A percentile compares a stretch with the other conserved stretches of the same genome.
phyloP scores from a whole-genome alignment of 2,113 vertebrate species.

The Lipotes vexillifer region DNA sequence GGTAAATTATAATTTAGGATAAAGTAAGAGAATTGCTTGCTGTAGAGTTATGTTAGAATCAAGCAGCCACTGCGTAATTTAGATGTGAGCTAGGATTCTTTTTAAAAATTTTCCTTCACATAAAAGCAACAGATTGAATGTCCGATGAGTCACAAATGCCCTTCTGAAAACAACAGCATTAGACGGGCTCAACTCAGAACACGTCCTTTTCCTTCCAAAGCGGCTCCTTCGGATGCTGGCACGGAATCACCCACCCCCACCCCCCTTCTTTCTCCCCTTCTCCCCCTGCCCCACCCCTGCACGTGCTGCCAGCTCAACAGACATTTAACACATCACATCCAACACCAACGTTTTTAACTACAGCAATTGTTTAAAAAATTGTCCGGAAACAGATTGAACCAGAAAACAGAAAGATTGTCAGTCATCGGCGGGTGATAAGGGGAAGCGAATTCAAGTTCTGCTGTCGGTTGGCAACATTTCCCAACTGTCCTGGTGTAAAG shows the following conservation, averaged over 20 bases:
- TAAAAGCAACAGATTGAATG: background rate
- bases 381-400: background rate
- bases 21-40: constrained; percentile 6
- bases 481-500: background rate
- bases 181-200: no score
- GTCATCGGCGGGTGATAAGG: background rate
- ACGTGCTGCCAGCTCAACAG: background rate
- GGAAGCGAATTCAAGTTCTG: background rate
- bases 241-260: fast-evolving
- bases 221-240: background rate
- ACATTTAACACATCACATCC: fast-evolving
- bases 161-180: background rate
- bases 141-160: background rate
- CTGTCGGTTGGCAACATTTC: background rate
- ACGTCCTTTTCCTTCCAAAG: background rate
- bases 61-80: background rate
- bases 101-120: background rate
- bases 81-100: background rate
- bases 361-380: background rate
- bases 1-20: background rate
- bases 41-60: background rate
- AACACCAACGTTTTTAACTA: background rate
- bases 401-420: background rate
- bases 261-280: fast-evolving
- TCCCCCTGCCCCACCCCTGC: background rate